Evolutionary conservation across 2,797 vertebrate species (phyloP).

Genomic region (Gobio occitaniae): DNA sequence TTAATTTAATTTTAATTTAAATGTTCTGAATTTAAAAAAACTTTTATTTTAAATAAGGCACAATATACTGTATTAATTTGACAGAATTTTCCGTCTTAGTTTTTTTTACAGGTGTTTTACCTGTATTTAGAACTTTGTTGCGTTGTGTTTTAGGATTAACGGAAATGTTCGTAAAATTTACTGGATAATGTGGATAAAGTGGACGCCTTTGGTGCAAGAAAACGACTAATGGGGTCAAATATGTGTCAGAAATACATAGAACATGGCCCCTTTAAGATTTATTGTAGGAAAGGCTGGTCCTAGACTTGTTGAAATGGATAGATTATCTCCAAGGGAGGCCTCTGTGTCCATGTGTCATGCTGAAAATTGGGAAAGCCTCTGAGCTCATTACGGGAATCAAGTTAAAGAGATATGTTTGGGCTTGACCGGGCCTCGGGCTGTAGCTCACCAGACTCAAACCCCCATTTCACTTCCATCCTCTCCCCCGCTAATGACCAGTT

Average conservation of each 20-base stretch:
- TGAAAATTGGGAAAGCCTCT: constrained; percentile 67
- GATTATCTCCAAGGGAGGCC: constrained; percentile 47
- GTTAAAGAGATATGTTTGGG: constrained; percentile 72
- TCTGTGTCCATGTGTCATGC: constrained; percentile 67
- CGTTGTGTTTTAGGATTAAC: too few species aligned
- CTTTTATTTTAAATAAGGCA: too few species aligned
- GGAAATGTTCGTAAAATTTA: too few species aligned
- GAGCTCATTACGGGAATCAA: constrained; percentile 80
- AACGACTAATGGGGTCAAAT: neutral
- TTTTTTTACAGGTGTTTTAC: too few species aligned
- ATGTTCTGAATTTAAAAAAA: neutral
- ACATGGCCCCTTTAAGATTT: constrained; percentile 7
- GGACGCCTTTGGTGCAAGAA: neutral
- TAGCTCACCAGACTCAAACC: neutral
- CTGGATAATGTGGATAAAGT: too few species aligned
- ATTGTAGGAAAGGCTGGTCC: neutral
- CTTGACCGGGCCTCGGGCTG: constrained; percentile 64
- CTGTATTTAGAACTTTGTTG: too few species aligned
- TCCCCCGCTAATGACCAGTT: constrained; percentile 25
- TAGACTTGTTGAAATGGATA: neutral
- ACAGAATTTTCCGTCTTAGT: too few species aligned
- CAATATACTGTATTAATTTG: too few species aligned
- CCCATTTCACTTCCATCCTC: neutral
- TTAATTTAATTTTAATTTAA: too few species aligned
- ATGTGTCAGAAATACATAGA: neutral